A percentile compares a stretch with the other conserved stretches of the same genome.
phyloP scores from a whole-genome alignment of 2,888 invertebrate genomes.

The Agrochola litura region DNA sequence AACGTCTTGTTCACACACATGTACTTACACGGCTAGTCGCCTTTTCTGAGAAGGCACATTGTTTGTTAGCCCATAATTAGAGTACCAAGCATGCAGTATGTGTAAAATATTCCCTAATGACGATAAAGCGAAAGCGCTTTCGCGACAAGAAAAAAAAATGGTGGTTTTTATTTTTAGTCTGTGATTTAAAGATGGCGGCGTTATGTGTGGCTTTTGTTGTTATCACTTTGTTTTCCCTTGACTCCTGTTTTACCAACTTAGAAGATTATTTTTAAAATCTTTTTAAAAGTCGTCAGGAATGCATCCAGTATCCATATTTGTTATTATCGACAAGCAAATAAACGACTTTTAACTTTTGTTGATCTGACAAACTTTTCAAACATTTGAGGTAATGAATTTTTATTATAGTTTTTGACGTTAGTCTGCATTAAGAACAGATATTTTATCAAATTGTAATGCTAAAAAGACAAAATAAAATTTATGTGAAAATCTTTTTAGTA shows the following conservation, averaged over 20 bases:
- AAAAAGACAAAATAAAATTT: too few relatives aligned
- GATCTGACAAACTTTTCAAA: not conserved
- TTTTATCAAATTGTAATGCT: too few relatives aligned
- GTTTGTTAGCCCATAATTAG: slow-evolving; percentile 66
- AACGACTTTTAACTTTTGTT: too few relatives aligned
- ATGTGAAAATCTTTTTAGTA: too few relatives aligned
- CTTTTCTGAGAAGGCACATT: slow-evolving; percentile 65
- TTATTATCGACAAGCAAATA: not conserved
- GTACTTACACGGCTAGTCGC: slow-evolving; percentile 47
- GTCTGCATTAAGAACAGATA: too few relatives aligned
- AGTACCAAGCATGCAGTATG: slow-evolving; percentile 40
- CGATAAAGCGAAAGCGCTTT: slow-evolving; percentile 44
- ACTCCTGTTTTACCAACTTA: not conserved
- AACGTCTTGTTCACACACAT: slow-evolving; percentile 33
- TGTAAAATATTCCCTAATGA: slow-evolving; percentile 70
- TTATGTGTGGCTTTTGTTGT: slow-evolving; percentile 21
- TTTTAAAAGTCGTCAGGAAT: not conserved
- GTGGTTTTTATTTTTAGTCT: slow-evolving; percentile 51
- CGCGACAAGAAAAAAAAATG: slow-evolving; percentile 33
- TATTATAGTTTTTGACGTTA: not conserved
- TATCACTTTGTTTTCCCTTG: slow-evolving; percentile 12
- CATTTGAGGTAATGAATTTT: not conserved
- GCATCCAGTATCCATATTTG: not conserved
- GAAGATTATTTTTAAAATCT: not conserved
- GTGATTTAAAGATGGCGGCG: slow-evolving; percentile 60